phyloP scores from a whole-genome alignment of 2,797 vertebrate species.

The Bradypus variegatus region DNA sequence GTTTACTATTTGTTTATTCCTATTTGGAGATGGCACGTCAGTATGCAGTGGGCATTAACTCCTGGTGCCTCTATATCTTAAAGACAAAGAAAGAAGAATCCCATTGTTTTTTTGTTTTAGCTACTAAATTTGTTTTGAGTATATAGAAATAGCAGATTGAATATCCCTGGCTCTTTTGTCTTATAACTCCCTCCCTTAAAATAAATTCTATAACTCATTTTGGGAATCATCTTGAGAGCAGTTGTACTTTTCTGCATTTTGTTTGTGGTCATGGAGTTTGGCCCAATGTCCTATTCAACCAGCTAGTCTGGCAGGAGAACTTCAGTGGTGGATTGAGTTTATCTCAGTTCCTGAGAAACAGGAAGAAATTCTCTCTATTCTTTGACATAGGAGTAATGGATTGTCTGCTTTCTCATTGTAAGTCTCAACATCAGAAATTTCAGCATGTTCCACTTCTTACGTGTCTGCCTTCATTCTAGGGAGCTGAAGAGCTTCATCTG shows the following conservation, averaged over 20 bases:
- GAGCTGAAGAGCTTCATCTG: not conserved
- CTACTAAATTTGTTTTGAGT: not conserved
- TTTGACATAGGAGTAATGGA: not conserved
- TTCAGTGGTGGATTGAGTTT: not conserved
- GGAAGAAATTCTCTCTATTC: not conserved
- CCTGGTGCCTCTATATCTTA: not conserved
- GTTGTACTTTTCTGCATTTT: not conserved
- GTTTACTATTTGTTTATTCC: not conserved
- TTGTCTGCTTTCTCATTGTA: not conserved
- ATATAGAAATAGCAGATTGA: not conserved
- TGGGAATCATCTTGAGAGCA: not conserved
- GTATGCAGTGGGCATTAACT: not conserved
- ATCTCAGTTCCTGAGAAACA: not conserved
- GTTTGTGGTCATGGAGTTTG: not conserved
- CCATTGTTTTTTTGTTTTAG: not conserved
- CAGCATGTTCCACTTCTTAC: rapidly evolving
- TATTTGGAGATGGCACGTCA: not conserved
- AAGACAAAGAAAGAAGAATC: not conserved
- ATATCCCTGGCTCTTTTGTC: not conserved
- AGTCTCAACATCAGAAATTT: not conserved
- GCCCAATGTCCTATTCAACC: not conserved
- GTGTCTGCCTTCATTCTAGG: not conserved
- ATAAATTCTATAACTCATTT: not conserved
- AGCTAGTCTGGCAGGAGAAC: not conserved
- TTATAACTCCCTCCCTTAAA: not conserved